phyloP scores from a whole-genome alignment of 2,797 vertebrate species.

The Balearica regulorum region DNA sequence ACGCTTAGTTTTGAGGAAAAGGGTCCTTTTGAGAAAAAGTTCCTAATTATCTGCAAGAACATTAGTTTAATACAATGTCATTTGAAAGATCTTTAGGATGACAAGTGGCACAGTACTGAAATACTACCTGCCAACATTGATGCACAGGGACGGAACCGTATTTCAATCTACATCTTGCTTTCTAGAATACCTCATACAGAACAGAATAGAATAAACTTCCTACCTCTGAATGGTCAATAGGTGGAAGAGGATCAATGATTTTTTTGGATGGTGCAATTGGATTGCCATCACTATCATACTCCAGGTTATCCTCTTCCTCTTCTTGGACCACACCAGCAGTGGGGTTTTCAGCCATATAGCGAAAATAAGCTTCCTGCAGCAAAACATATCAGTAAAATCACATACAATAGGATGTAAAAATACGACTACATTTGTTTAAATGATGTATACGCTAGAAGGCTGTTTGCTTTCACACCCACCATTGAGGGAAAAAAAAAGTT shows the following conservation, averaged over 20 bases:
- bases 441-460: neutral
- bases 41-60: neutral
- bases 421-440: neutral
- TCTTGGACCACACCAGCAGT: slow-evolving; percentile 92
- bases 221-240: slow-evolving; percentile 97
- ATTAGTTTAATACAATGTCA: neutral
- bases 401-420: neutral
- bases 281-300: slow-evolving; percentile 98
- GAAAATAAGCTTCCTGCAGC: slow-evolving; percentile 98
- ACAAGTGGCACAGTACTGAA: neutral
- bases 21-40: neutral
- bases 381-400: slow-evolving; percentile 73
- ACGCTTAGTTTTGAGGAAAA: slow-evolving; percentile 10
- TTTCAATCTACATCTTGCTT: neutral
- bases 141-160: neutral
- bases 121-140: too few species aligned
- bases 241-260: slow-evolving; percentile 94
- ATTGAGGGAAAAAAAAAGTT: neutral
- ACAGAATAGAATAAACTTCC: neutral
- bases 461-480: slow-evolving; percentile 42
- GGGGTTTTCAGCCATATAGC: slow-evolving; percentile 99
- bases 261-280: slow-evolving; percentile 91
- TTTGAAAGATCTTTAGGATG: neutral
- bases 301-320: slow-evolving; percentile 94
- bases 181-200: neutral